Conservation (phyloP, 2,797 vertebrate species). For the Microcaecilia unicolor region DNA sequence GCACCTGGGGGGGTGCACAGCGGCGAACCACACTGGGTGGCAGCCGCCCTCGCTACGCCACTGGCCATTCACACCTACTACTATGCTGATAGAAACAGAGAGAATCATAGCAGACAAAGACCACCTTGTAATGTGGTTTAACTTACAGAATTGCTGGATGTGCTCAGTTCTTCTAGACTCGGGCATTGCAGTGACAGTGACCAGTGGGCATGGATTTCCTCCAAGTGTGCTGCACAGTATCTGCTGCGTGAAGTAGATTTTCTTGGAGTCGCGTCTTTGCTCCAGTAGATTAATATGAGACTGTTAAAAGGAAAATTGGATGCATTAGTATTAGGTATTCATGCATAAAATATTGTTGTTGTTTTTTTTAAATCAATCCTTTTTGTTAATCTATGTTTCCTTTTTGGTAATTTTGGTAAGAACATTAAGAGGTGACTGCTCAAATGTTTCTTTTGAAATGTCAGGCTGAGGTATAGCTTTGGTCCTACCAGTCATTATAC, state of each 20-base stretch:
- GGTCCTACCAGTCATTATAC: too few relatives aligned
- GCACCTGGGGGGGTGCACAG: too few relatives aligned
- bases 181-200: constrained; percentile 82
- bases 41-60: too few relatives aligned
- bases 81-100: too few relatives aligned
- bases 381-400: background rate
- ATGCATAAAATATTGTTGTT: background rate
- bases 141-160: constrained; percentile 80
- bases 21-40: too few relatives aligned
- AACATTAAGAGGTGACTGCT: too few relatives aligned
- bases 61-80: too few relatives aligned
- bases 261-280: constrained; percentile 48
- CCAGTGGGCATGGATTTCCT: constrained; percentile 75
- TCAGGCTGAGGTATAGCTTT: too few relatives aligned
- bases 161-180: constrained; percentile 50
- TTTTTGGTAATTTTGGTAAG: too few relatives aligned
- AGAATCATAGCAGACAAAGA: too few relatives aligned
- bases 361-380: background rate
- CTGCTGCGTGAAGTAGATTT: constrained; percentile 72
- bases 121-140: background rate
- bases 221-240: constrained; percentile 67
- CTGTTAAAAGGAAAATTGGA: constrained; percentile 39
- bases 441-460: too few relatives aligned
- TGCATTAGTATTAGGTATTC: background rate
- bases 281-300: constrained; percentile 71